Evolutionary conservation across 2,797 vertebrate genomes (phyloP), one percentile per base, ranked within the genome.

Genomic region (Gallinago solitaria): DNA sequence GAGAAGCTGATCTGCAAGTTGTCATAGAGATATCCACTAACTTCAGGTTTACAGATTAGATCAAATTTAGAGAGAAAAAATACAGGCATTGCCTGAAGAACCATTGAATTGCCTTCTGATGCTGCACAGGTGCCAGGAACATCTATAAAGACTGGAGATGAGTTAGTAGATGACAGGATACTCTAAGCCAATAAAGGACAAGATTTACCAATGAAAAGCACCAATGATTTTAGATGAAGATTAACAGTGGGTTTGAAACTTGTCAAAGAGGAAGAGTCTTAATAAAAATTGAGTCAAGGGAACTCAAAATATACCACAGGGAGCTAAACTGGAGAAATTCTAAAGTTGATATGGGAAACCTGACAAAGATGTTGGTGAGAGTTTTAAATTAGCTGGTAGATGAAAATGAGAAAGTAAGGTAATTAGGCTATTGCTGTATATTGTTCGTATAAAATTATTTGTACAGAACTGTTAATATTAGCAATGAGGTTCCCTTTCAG

Each of bases 11-110:
- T 90, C 70, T 89, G 74, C 59, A 90, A 84, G 23, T 45, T 93
- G 77, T 94, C 95, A 94, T 92, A 95, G 94, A 87, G 89, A 94
- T 67, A 89, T 53, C 89, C 63, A 41, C 54, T 59, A 64, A 89
- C 5, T 67, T 87, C 53, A 79, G 28, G 6, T 3, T 90, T 90
- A 89, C 11, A 65, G 41, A 92, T 84, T 60, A 84, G 21, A 89
- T 69, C 33, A 90, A 75, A 69, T 87, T 73, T 37, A 70, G 35
- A 50, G 25, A 61, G 8, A 76, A 84, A 84, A 89, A 47, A 30
- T 45, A 33, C 25, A 83, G 12, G 27, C 86, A 27, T 48, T 83
- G 24, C 15, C 47, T 85, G 56, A 87, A 71, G 17, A 93, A 32
- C 4, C 21, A 48, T 13, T 86, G n/a, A 73, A 61, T 70, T 73